Base-by-base conservation (phyloP, 2,888 invertebrate species). In the Apeira syringaria region DNA sequence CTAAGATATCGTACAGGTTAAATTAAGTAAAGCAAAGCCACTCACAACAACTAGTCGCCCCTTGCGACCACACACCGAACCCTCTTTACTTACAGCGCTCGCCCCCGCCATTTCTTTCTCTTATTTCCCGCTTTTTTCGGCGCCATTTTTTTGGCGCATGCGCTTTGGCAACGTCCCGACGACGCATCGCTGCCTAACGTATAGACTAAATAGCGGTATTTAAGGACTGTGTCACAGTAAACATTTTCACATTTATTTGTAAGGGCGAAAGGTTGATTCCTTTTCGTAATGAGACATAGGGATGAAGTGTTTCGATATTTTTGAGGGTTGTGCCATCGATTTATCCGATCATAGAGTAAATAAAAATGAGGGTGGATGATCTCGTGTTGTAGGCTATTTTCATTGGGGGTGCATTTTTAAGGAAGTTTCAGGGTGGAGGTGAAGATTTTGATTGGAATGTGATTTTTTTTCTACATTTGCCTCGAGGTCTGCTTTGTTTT, bases 131-230 rank as follows among this genome's bases (percentile, higher is more conserved):
- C 63, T 67, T 80, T 87, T 89, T 88, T 80, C 73, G 72, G 76
- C 59, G 89, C 89, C 89, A 89, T 89, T 83, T 87, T 88, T 81
- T 59, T 61, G 57, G 66, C 89, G 85, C 89, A 79, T 63, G 89
- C 89, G 89, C 77, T 0, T 8, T 40, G 61, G 31, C 65, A 37
- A 43, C 15, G n/a, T n/a, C 29, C n/a, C 41, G 20, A 47, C 49
- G 53, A 46, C 50, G 39, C 39, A 27, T 28, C 35, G 22, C 40
- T 15, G 9, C 11, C 5, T 20, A 32, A 20, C 5, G 12, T 24
- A 26, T 30, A 15, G 26, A n/a, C 20, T 26, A 29, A 17, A 17
- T 6, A 6, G 9, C 17, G 5, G 5, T 11, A 8, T 7, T 39
- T 27, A 35, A 11, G 10, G 5, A 45, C 45, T 27, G 5, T 45